Evolutionary conservation across 2,888 invertebrate species (phyloP).

Genomic region (Cheilosia scutellata): DNA sequence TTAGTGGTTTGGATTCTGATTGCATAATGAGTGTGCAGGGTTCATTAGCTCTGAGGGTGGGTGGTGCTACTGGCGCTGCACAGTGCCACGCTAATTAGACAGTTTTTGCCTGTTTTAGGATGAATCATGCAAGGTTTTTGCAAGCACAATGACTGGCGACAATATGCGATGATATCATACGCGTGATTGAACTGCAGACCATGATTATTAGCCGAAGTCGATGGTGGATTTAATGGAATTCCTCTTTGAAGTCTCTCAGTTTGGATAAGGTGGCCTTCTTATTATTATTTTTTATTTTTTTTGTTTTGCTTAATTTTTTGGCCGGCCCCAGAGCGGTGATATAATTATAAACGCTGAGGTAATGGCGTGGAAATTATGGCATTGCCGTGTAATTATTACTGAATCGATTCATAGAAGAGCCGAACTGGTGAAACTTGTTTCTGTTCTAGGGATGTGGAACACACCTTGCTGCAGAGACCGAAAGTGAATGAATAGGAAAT

Average conservation of each 20-base stretch:
- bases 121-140: slow-evolving; percentile 55
- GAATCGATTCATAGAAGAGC: slow-evolving; percentile 20
- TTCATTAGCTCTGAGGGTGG: slow-evolving; percentile 46
- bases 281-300: slow-evolving; percentile 3
- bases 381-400: slow-evolving; percentile 29
- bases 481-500: slow-evolving; percentile 34
- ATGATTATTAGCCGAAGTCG: slow-evolving; percentile 13
- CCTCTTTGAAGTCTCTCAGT: slow-evolving; percentile 39
- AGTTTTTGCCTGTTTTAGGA: slow-evolving; percentile 10
- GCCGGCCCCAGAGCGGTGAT: slow-evolving; percentile 18
- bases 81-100: slow-evolving; percentile 57
- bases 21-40: slow-evolving; percentile 48
- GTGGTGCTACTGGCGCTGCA: neutral
- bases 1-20: slow-evolving; percentile 25
- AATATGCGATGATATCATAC: slow-evolving; percentile 63
- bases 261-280: slow-evolving; percentile 58
- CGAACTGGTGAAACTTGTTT: slow-evolving; percentile 41
- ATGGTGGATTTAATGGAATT: slow-evolving; percentile 47
- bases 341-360: slow-evolving; percentile 34
- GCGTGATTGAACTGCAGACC: slow-evolving; percentile 57
- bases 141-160: slow-evolving; percentile 39
- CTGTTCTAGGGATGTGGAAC: slow-evolving; percentile 19
- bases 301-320: neutral
- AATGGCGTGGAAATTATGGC: slow-evolving; percentile 53
- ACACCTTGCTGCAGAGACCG: slow-evolving; percentile 19